Percentiles rank a stretch among this genome's conserved stretches.
Evolutionary conservation across 2,888 invertebrate species (phyloP).

Genomic region (Dasysyrphus tricinctus): DNA sequence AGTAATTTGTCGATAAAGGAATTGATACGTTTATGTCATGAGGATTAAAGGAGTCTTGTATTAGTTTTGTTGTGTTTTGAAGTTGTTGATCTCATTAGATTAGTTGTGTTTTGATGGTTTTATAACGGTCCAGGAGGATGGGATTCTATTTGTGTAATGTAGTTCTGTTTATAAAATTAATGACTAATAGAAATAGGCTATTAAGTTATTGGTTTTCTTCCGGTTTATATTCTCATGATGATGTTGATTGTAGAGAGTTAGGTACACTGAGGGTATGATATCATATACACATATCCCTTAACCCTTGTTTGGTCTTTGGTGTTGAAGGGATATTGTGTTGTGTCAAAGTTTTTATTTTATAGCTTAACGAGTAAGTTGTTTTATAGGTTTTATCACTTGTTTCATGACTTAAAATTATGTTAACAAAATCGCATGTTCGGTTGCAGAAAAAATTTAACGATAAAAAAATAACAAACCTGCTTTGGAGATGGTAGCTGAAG

Average conservation of each 20-base stretch:
- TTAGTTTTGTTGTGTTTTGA: not conserved
- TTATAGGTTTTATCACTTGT: too few relatives aligned
- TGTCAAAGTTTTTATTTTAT: too few relatives aligned
- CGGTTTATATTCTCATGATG: not conserved
- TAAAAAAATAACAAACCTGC: too few relatives aligned
- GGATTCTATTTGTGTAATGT: not conserved
- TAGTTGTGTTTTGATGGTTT: not conserved
- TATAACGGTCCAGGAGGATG: not conserved
- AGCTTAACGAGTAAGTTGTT: too few relatives aligned
- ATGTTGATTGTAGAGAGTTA: not conserved
- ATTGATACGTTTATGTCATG: constrained; percentile 43
- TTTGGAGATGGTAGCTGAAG: too few relatives aligned
- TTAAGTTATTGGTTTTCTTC: not conserved
- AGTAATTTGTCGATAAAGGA: constrained; percentile 41
- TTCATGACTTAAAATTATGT: too few relatives aligned
- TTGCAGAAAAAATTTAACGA: too few relatives aligned
- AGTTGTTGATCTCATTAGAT: constrained; percentile 11
- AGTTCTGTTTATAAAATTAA: not conserved
- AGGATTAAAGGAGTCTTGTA: not conserved
- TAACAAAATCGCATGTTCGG: too few relatives aligned
- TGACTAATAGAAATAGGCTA: not conserved
- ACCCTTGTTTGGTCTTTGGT: too few relatives aligned
- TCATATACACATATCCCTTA: too few relatives aligned
- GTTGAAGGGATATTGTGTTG: too few relatives aligned
- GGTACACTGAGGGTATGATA: too few relatives aligned